Conservation (phyloP, 1,140 invertebrate genomes). For the Spodoptera frugiperda region DNA sequence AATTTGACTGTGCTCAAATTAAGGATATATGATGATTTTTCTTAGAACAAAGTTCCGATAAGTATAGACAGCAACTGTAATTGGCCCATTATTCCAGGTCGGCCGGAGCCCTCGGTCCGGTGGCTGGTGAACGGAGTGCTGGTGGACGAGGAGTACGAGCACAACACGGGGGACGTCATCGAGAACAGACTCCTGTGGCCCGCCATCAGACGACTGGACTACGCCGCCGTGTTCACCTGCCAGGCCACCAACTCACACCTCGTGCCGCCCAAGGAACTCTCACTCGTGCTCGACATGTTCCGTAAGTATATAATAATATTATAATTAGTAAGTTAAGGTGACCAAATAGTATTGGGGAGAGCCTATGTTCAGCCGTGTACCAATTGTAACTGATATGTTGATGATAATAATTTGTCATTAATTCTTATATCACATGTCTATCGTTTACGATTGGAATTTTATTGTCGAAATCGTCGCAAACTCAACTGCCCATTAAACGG, state of each 20-base stretch:
- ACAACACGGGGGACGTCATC: slow-evolving; percentile 93
- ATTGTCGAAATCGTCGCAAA: too few species aligned
- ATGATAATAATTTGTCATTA: too few species aligned
- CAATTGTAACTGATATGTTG: too few species aligned
- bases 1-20: too few species aligned
- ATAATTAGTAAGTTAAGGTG: not conserved
- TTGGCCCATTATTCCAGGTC: slow-evolving; percentile 76
- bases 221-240: slow-evolving; percentile 94
- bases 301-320: slow-evolving; percentile 90
- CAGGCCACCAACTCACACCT: slow-evolving; percentile 94
- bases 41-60: too few species aligned
- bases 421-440: too few species aligned
- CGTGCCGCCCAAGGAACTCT: slow-evolving; percentile 91
- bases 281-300: slow-evolving; percentile 92
- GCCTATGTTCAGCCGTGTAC: too few species aligned
- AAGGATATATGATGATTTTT: too few species aligned
- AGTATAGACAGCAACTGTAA: too few species aligned
- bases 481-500: too few species aligned
- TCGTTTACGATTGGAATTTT: too few species aligned
- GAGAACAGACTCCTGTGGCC: slow-evolving; percentile 93
- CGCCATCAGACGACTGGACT: slow-evolving; percentile 91
- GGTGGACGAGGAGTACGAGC: slow-evolving; percentile 93
- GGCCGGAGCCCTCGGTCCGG: slow-evolving; percentile 88
- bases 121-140: slow-evolving; percentile 92
- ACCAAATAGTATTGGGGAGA: too few species aligned